A percentile compares a stretch with the other conserved stretches of the same genome.
These are phyloP conservation scores for Rhopilema esculentum DNA, from an alignment of 30 jellyfish, hydroid and myxozoan genomes.

Conservation along the genomic window DNA sequence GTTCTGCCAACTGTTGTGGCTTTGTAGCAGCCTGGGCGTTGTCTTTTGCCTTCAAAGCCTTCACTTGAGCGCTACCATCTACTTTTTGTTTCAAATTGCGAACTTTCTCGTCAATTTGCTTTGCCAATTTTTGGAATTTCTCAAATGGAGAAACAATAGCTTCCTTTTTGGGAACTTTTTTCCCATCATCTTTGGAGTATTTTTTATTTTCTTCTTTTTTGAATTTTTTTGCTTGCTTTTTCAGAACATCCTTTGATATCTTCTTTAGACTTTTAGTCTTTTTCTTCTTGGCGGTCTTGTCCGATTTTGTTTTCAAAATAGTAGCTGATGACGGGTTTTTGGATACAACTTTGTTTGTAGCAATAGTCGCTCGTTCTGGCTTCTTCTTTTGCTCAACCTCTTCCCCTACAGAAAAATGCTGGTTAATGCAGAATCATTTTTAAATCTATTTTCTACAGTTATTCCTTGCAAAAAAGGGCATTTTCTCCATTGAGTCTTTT, in stretches of 20 bases:
- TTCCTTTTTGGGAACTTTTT: constrained; percentile 51
- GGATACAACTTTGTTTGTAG: constrained; percentile 32
- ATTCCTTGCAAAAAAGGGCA: background rate
- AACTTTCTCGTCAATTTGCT: constrained; percentile 66
- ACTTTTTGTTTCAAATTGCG: constrained; percentile 51
- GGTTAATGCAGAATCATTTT: background rate
- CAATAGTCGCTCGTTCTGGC: constrained; percentile 63
- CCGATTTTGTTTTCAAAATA: constrained; percentile 41
- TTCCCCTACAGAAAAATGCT: constrained; percentile 31
- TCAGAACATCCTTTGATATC: constrained; percentile 6
- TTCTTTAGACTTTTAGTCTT: constrained; percentile 37
- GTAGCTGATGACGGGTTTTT: constrained; percentile 66
- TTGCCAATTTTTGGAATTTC: constrained; percentile 57
- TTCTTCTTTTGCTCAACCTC: constrained; percentile 30
- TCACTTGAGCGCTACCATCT: constrained; percentile 42
- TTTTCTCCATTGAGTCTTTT: no score
- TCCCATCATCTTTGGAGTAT: constrained; percentile 15
- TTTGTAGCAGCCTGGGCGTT: background rate
- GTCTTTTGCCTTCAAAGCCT: constrained; percentile 1
- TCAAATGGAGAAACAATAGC: constrained; percentile 39
- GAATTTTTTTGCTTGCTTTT: background rate
- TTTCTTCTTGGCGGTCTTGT: constrained; percentile 23
- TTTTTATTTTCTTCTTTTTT: constrained; percentile 47
- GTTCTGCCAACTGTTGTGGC: background rate
- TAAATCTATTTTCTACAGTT: background rate